Base-by-base conservation (phyloP, 2,888 invertebrate genomes). In the Acrobasis repandana region DNA sequence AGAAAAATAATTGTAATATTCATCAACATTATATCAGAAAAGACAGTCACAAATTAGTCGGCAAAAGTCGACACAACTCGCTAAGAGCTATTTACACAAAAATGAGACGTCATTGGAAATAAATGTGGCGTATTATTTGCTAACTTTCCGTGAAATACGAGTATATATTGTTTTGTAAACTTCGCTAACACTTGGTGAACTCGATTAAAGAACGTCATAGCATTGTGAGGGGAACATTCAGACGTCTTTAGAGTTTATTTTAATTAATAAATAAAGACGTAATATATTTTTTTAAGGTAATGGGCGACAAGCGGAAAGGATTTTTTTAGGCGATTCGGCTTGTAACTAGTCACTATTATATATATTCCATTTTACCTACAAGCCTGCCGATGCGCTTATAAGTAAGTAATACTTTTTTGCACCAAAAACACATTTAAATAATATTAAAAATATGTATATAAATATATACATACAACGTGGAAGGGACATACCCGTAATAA, bases 101-200 rank as follows among this genome's bases (percentile, higher is more conserved):
- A 58, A 58, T 48, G 43, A 51, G 43, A 46, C 59, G 59, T 33
- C 59, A 52, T 43, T 59, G 15, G 59, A 51, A 59, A 59, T 51
- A 59, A 59, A 59, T 51, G 59, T n/a, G 51, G 28, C 43, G 28
- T 51, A 52, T 59, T 59, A 59, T 51, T 51, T 59, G 20, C 43
- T 58, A 49, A 58, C 58, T 59, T 56, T 59, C 46, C 46, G 11
- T 43, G 38, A 33, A 59, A 59, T 59, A n/a, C n/a, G n/a, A n/a
- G n/a, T n/a, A n/a, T n/a, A n/a, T n/a, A 59, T 59, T 59, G 43
- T 59, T 59, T 50, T 59, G 51, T 59, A 59, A 59, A 59, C 51
- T 59, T 51, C 4, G 43, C 34, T n/a, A 43, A 46, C 20, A 15
- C 43, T 28, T 15, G 8, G 15, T 15, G 28, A 59, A 59, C 51